These are phyloP conservation scores for Melanitta fusca DNA, from an alignment of 2,797 vertebrate genomes.

Conservation along the genomic window DNA sequence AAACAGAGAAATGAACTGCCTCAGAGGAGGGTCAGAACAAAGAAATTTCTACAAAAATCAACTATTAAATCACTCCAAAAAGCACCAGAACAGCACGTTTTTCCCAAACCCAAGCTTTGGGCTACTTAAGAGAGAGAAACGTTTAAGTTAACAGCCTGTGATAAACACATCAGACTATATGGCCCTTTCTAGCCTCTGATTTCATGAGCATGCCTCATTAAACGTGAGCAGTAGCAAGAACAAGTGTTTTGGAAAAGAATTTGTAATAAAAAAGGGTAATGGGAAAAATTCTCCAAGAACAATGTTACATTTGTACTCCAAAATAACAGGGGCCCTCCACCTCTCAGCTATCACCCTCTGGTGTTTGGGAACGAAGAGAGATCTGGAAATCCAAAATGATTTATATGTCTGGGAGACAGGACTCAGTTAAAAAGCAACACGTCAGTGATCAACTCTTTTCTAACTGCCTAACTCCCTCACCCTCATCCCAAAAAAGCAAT, in stretches of 20 bases:
- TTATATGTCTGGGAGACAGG: background rate
- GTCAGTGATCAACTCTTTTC: no score
- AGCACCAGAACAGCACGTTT: background rate
- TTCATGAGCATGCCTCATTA: slow-evolving; percentile 28
- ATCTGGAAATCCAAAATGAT: background rate
- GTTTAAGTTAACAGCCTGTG: background rate
- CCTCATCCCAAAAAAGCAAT: background rate
- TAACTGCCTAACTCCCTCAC: background rate
- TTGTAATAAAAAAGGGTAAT: background rate
- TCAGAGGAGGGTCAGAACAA: background rate
- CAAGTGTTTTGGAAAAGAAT: slow-evolving; percentile 11
- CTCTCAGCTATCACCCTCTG: background rate
- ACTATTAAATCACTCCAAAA: background rate
- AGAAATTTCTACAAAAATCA: background rate
- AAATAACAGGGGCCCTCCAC: background rate
- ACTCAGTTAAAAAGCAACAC: background rate
- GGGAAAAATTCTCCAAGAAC: background rate
- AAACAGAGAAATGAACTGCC: background rate
- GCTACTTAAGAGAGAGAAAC: background rate
- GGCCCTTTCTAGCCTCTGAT: background rate
- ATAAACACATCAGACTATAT: background rate
- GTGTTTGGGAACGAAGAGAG: background rate
- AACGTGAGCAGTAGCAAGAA: background rate
- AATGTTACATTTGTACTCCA: background rate
- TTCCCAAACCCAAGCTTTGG: background rate